These are phyloP conservation scores for Bufotes viridis DNA, from an alignment of 2,797 vertebrate species.

Conservation along the genomic window DNA sequence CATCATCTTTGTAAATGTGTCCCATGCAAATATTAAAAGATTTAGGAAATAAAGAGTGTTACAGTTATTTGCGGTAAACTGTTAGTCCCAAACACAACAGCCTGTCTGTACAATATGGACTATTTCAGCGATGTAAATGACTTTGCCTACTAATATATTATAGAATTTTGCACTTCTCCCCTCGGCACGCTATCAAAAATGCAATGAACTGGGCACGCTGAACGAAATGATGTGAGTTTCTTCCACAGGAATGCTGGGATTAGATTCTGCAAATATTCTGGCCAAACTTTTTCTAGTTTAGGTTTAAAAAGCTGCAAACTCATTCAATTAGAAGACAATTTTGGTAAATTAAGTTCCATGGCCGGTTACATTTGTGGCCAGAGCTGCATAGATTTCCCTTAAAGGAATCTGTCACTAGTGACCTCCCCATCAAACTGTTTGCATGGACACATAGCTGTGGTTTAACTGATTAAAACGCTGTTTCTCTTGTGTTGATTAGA, in stretches of 20 bases:
- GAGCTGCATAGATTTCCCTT: background rate
- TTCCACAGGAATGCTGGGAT: conserved; percentile 48
- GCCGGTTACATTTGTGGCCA: background rate
- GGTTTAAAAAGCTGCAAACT: background rate
- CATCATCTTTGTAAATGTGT: conserved; percentile 10
- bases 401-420: too few relatives aligned
- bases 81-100: conserved; percentile 54
- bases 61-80: conserved; percentile 51
- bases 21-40: conserved; percentile 7
- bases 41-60: conserved; percentile 46
- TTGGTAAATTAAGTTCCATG: background rate
- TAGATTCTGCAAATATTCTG: conserved; percentile 24
- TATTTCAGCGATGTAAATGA: conserved; percentile 29
- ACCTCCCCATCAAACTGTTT: too few relatives aligned
- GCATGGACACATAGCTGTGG: too few relatives aligned
- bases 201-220: conserved; percentile 38
- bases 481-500: too few relatives aligned
- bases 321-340: background rate
- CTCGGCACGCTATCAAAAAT: conserved; percentile 49
- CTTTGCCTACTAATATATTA: conserved; percentile 50
- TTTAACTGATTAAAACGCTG: too few relatives aligned
- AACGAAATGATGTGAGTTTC: conserved; percentile 50
- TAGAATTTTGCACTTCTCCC: conserved; percentile 19
- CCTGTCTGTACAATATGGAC: conserved; percentile 39
- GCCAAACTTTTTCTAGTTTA: conserved; percentile 18